These are phyloP conservation scores for Ctenopoma kingsleyae DNA, from an alignment of 2,797 vertebrate species.

Conservation along the genomic window DNA sequence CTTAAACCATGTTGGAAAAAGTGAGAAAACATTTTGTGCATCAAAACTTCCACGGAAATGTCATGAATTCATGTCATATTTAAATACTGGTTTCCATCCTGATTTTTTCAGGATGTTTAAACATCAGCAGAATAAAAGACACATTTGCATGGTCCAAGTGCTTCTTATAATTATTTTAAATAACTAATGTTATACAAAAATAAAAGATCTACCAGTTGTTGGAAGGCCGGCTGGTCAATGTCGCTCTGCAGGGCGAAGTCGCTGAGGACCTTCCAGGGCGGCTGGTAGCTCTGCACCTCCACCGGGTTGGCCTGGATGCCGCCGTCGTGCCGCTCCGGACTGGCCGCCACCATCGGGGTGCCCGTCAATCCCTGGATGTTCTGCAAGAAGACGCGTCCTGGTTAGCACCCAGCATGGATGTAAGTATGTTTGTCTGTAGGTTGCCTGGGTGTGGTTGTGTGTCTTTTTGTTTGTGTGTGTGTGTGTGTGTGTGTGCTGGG, in stretches of 20 bases:
- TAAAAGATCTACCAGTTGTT: conserved; percentile 89
- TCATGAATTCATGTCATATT: no score
- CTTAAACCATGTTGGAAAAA: no score
- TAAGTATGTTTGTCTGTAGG: background rate
- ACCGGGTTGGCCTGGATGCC: conserved; percentile 95
- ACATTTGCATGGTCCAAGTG: no score
- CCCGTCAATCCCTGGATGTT: conserved; percentile 98
- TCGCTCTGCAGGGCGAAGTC: conserved; percentile 98
- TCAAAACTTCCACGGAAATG: no score
- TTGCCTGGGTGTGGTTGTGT: background rate
- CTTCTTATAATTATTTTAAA: no score
- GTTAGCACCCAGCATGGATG: conserved; percentile 13
- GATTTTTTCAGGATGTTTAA: no score
- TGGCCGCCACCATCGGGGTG: conserved; percentile 96
- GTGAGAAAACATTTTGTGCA: no score
- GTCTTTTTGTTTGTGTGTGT: background rate
- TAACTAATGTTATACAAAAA: background rate
- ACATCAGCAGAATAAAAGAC: no score
- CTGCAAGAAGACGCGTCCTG: conserved; percentile 79
- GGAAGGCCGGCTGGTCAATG: conserved; percentile 97
- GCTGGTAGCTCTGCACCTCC: conserved; percentile 97
- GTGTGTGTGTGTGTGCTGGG: background rate
- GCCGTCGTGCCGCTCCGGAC: conserved; percentile 94
- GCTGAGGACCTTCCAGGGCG: conserved; percentile 96
- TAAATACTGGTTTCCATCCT: no score